These are phyloP conservation scores for Cremastinae sp. DNA, from an alignment of 2,888 invertebrate genomes.

Conservation along the genomic window DNA sequence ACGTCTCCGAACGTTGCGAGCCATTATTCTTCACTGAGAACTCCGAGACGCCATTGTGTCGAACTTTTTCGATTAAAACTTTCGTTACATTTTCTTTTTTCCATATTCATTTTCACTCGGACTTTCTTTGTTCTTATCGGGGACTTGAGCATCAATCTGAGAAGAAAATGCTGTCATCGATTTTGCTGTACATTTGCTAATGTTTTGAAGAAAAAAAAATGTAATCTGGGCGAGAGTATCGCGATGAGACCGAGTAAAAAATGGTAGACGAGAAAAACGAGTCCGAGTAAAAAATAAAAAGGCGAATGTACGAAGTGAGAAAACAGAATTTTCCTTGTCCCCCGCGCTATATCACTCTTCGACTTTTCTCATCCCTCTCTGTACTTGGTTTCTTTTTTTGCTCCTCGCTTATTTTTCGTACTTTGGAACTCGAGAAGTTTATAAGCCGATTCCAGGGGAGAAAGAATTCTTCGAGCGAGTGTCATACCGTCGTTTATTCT, in stretches of 20 bases:
- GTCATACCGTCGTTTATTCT: conserved; percentile 49
- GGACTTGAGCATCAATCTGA: background rate
- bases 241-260: too few relatives aligned
- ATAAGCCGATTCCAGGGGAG: conserved; percentile 55
- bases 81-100: conserved; percentile 58
- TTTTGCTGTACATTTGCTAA: background rate
- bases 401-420: conserved; percentile 28
- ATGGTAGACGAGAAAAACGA: too few relatives aligned
- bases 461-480: conserved; percentile 50
- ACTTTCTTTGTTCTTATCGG: conserved; percentile 23
- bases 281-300: background rate
- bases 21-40: conserved; percentile 43
- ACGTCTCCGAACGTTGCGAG: conserved; percentile 40
- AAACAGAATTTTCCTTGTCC: conserved; percentile 11
- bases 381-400: too few relatives aligned
- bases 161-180: too few relatives aligned
- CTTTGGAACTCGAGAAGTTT: conserved; percentile 60
- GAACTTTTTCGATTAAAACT: conserved; percentile 77
- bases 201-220: too few relatives aligned
- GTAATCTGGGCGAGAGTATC: too few relatives aligned
- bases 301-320: background rate
- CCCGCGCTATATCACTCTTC: conserved; percentile 25
- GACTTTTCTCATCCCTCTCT: conserved; percentile 2
- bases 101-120: conserved; percentile 34
- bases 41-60: conserved; percentile 67